These are phyloP conservation scores for Drosophila ustulata DNA, from an alignment of 2,888 invertebrate genomes.

Conservation along the genomic window DNA sequence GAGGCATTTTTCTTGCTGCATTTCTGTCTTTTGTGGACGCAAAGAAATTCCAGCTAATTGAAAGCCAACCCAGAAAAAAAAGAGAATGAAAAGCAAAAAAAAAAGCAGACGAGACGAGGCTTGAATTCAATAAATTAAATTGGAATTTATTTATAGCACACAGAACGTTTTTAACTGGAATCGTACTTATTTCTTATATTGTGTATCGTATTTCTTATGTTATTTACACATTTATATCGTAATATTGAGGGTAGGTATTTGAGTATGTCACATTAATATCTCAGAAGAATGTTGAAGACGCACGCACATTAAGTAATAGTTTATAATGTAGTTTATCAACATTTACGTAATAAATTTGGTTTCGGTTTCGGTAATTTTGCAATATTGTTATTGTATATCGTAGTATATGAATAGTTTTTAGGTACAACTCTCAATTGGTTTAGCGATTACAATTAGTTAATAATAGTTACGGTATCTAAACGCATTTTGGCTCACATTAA, in stretches of 20 bases:
- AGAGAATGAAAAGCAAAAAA: not conserved
- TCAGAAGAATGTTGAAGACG: slow-evolving; percentile 30
- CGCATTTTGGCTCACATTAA: slow-evolving; percentile 46
- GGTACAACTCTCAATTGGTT: slow-evolving; percentile 73
- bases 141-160: slow-evolving; percentile 72
- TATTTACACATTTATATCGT: slow-evolving; percentile 30
- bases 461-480: slow-evolving; percentile 18
- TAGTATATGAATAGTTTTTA: slow-evolving; percentile 42
- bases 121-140: slow-evolving; percentile 57
- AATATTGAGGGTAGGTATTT: slow-evolving; percentile 8
- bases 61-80: slow-evolving; percentile 1
- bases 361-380: slow-evolving; percentile 43
- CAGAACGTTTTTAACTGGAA: slow-evolving; percentile 60
- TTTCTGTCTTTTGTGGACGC: slow-evolving; percentile 1
- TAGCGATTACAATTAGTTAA: slow-evolving; percentile 24
- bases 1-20: slow-evolving; percentile 25
- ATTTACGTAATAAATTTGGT: slow-evolving; percentile 44
- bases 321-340: slow-evolving; percentile 16
- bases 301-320: slow-evolving; percentile 21
- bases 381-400: slow-evolving; percentile 26
- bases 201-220: slow-evolving; percentile 18
- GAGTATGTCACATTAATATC: slow-evolving; percentile 51
- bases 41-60: slow-evolving; percentile 12
- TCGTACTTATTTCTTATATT: slow-evolving; percentile 28
- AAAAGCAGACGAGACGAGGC: not conserved